Evolutionary conservation across 2,797 vertebrate species (phyloP).

Genomic region (Tachyglossus aculeatus): DNA sequence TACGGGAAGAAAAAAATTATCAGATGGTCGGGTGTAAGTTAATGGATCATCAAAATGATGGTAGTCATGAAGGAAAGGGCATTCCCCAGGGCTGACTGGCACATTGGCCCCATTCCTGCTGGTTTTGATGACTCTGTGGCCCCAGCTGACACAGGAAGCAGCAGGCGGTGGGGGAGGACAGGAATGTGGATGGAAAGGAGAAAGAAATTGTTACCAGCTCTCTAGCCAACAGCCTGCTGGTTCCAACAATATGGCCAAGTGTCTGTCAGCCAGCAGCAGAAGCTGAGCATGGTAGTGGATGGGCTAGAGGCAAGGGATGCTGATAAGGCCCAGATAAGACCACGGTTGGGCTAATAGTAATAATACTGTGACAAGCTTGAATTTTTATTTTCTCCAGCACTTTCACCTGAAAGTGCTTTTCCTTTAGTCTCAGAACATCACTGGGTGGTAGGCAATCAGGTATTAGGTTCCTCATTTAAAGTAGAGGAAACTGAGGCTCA

Average conservation of each 20-base stretch:
- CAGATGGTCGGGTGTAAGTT: slow-evolving; percentile 29
- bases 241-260: background rate
- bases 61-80: background rate
- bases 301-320: no score
- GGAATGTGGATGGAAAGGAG: background rate
- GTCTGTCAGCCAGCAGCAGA: background rate
- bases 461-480: no score
- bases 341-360: no score
- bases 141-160: background rate
- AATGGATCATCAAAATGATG: slow-evolving; percentile 52
- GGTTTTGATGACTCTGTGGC: background rate
- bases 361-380: no score
- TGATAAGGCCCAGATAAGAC: no score
- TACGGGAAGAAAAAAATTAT: slow-evolving; percentile 42
- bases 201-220: background rate
- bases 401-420: no score
- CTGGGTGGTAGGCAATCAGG: no score
- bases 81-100: background rate
- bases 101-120: background rate
- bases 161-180: background rate
- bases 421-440: no score
- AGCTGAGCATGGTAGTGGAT: no score
- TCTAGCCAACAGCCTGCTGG: background rate
- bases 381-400: no score
- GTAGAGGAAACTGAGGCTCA: no score